These are phyloP conservation scores for Petroica traversi DNA, from an alignment of 2,113 vertebrate genomes.

Conservation along the genomic window DNA sequence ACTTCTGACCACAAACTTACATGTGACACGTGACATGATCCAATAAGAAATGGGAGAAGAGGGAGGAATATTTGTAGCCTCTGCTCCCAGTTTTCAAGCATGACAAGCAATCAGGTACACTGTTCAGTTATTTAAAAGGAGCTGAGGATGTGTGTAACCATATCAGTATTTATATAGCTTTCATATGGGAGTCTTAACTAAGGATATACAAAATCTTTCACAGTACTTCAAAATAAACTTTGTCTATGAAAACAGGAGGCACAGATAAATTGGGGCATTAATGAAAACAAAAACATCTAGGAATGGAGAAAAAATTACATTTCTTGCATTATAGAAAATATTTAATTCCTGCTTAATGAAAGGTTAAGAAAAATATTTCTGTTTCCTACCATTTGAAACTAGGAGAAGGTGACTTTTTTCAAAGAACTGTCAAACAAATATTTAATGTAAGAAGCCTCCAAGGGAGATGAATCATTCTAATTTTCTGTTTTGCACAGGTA, in stretches of 20 bases:
- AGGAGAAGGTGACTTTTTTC: not conserved
- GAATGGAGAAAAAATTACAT: not conserved
- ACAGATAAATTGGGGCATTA: not conserved
- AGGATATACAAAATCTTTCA: not conserved
- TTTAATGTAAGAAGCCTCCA: not conserved
- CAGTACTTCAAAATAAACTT: not conserved
- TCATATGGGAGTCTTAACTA: not conserved
- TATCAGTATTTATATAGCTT: not conserved
- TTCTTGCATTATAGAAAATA: not conserved
- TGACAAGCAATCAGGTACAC: not conserved
- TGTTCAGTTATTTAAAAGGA: not conserved
- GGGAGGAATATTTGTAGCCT: not conserved
- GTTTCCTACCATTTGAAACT: not conserved
- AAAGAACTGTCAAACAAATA: not conserved
- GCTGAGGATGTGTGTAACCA: fast-evolving
- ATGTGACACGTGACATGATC: fast-evolving
- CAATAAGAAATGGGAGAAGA: not conserved
- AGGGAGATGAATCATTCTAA: not conserved
- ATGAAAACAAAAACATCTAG: not conserved
- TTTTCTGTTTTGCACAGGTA: not conserved
- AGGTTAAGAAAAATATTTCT: not conserved
- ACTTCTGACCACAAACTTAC: not conserved
- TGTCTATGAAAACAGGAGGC: not conserved
- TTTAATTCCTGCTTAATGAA: not conserved
- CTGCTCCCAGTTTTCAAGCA: not conserved